phyloP scores from a whole-genome alignment of 2,113 vertebrate species.

The Eurypyga helias region DNA sequence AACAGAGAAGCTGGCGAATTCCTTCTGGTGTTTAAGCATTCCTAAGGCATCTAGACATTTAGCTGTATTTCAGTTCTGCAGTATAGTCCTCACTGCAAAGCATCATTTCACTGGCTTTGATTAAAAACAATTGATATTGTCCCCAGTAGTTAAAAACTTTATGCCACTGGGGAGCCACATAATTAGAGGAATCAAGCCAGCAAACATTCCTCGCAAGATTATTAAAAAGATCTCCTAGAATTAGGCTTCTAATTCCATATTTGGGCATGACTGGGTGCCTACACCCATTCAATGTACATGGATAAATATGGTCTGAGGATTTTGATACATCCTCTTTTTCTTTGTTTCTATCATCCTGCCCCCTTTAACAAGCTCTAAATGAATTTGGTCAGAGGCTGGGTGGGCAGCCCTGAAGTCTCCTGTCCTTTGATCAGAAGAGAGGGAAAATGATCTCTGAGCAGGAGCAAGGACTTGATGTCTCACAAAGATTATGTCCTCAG shows the following conservation, averaged over 20 bases:
- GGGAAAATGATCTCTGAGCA: not conserved
- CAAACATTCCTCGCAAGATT: not conserved
- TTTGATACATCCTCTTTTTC: not conserved
- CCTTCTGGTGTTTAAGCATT: not conserved
- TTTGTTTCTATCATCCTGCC: not conserved
- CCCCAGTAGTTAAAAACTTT: not conserved
- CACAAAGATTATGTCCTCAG: not conserved
- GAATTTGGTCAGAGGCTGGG: not conserved
- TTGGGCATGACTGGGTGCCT: not conserved
- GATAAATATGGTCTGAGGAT: not conserved
- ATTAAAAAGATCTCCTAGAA: not conserved
- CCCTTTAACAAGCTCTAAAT: not conserved
- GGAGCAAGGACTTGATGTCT: not conserved
- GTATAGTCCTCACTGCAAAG: not conserved
- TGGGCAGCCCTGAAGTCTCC: not conserved
- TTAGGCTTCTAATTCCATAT: not conserved
- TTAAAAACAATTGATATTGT: slow-evolving; percentile 22
- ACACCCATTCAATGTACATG: not conserved
- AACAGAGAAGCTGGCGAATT: not conserved
- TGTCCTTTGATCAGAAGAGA: not conserved
- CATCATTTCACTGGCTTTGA: not conserved
- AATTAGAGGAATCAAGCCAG: slow-evolving; percentile 24
- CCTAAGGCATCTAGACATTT: not conserved
- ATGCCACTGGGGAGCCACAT: not conserved
- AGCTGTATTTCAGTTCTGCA: not conserved